Conservation (phyloP, 2,797 vertebrate genomes). For the Scyliorhinus canicula region DNA sequence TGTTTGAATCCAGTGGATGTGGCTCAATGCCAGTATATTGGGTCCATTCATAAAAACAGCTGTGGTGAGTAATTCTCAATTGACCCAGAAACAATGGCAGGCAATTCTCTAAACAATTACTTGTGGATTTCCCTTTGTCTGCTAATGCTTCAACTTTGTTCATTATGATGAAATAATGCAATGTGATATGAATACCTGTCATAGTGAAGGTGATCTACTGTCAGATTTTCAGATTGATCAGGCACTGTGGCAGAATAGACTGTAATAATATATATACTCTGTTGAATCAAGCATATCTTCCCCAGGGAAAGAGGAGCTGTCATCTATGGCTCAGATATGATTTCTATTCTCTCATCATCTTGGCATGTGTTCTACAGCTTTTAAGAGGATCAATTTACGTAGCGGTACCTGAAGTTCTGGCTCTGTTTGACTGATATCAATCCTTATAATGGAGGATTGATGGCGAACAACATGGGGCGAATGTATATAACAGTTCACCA, state of each 20-base stretch:
- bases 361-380: conserved; percentile 42
- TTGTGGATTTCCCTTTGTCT: neutral
- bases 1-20: neutral
- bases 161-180: neutral
- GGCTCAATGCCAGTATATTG: neutral
- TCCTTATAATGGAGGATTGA: conserved; percentile 51
- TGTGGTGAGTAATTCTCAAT: neutral
- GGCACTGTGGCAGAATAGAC: neutral
- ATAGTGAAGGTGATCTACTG: neutral
- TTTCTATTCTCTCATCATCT: conserved; percentile 37
- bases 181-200: neutral
- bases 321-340: neutral
- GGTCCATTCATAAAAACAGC: neutral
- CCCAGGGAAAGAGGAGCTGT: neutral
- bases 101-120: neutral
- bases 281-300: neutral
- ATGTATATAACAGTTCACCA: neutral
- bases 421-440: conserved; percentile 46
- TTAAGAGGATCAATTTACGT: conserved; percentile 53
- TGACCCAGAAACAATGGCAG: neutral
- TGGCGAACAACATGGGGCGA: conserved; percentile 5
- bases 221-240: neutral
- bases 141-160: neutral
- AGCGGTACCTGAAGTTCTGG: conserved; percentile 49
- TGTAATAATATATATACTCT: neutral